Conservation (phyloP, 2,797 vertebrate species). For the Phoxinus dragarum region DNA sequence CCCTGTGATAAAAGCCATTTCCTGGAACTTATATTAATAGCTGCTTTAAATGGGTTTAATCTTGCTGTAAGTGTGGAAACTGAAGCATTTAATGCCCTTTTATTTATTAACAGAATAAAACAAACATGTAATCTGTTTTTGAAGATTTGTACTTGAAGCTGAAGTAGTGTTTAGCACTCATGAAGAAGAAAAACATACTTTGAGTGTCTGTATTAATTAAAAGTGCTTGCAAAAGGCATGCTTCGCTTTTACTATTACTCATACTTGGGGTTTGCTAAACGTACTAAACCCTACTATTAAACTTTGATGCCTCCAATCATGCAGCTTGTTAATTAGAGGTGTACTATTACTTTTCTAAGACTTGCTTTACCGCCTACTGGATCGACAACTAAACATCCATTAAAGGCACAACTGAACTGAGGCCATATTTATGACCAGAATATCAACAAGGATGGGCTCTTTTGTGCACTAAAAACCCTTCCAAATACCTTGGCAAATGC, state of each 20-base stretch:
- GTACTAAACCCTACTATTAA: neutral
- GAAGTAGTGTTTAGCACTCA: neutral
- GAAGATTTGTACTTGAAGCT: neutral
- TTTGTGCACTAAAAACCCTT: neutral
- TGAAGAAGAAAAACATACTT: neutral
- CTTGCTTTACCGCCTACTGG: neutral
- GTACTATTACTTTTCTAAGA: neutral
- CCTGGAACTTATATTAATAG: slow-evolving; percentile 21
- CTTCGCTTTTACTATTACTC: neutral
- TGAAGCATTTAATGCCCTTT: neutral
- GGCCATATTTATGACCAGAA: neutral
- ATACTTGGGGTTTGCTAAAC: neutral
- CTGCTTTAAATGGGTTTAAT: neutral
- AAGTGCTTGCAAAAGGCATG: neutral
- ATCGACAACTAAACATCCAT: neutral
- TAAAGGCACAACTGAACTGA: neutral
- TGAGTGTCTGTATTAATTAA: neutral
- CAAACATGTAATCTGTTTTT: neutral
- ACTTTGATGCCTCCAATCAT: neutral
- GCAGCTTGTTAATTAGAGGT: neutral
- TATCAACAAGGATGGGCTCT: neutral
- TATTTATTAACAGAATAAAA: neutral
- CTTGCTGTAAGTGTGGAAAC: neutral
- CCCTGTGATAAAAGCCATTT: slow-evolving; percentile 26
- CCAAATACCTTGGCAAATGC: neutral